phyloP scores from a whole-genome alignment of 92 coral and sea anemone genomes.

The Zoanthus solanderi region DNA sequence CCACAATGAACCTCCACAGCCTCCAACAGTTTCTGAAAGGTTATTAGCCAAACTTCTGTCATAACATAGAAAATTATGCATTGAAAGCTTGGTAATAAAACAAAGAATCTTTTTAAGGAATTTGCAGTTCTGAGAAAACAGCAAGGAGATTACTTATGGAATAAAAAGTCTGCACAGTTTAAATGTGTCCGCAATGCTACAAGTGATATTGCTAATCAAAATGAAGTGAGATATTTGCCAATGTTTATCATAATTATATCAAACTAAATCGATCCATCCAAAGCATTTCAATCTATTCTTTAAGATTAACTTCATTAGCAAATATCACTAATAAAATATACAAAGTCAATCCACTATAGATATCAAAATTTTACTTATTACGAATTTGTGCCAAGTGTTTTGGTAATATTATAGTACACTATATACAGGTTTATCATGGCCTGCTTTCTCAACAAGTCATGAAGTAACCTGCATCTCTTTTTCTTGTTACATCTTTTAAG shows the following conservation, averaged over 20 bases:
- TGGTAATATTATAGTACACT: constrained; percentile 38
- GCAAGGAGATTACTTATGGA: neutral
- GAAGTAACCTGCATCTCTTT: neutral
- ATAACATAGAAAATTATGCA: neutral
- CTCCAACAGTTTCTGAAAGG: neutral
- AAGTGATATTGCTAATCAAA: neutral
- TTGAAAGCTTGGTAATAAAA: neutral
- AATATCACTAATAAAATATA: constrained; percentile 24
- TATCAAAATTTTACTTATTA: constrained; percentile 39
- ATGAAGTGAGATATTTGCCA: neutral
- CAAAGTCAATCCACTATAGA: neutral
- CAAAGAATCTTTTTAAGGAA: neutral
- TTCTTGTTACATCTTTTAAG: neutral
- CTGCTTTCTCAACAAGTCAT: neutral
- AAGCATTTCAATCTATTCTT: neutral
- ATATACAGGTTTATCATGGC: constrained; percentile 21
- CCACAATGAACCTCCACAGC: neutral
- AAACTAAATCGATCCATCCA: neutral
- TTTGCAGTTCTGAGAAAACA: neutral
- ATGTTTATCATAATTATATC: neutral
- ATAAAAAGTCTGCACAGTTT: constrained; percentile 11
- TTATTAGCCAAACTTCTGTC: neutral
- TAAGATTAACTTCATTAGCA: constrained; percentile 28
- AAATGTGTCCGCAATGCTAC: neutral
- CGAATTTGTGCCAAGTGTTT: constrained; percentile 34